phyloP scores from a whole-genome alignment of 2,888 invertebrate species.

The Tenthredo notha region DNA sequence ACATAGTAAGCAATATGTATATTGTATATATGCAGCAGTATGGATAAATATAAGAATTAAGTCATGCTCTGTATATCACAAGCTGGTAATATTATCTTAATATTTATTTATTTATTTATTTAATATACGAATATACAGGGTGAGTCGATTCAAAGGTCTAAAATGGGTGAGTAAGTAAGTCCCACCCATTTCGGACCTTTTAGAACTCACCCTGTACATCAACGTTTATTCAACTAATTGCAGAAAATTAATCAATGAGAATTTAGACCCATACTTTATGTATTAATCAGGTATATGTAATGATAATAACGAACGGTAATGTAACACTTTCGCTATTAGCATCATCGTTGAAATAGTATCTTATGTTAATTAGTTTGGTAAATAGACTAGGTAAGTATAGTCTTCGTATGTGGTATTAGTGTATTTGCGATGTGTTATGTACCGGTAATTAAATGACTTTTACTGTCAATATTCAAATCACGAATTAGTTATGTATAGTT shows the following conservation, averaged over 20 bases:
- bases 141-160: no score
- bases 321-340: slow-evolving; percentile 4
- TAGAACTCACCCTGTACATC: no score
- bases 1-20: background rate
- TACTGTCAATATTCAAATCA: background rate
- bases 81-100: background rate
- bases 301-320: background rate
- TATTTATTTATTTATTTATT: background rate
- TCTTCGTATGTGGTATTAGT: background rate
- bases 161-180: no score
- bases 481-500: background rate
- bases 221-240: background rate
- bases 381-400: background rate
- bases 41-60: background rate
- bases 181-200: no score
- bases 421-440: background rate
- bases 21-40: background rate
- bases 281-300: background rate
- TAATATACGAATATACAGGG: background rate
- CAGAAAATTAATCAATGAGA: background rate
- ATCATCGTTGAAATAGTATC: background rate
- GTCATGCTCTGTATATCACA: slow-evolving; percentile 17
- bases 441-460: background rate
- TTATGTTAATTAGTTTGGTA: background rate
- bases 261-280: no score